A percentile compares a stretch with the other conserved stretches of the same genome.
phyloP scores from a whole-genome alignment of 2,888 invertebrate species.

The Crioceris asparagi region DNA sequence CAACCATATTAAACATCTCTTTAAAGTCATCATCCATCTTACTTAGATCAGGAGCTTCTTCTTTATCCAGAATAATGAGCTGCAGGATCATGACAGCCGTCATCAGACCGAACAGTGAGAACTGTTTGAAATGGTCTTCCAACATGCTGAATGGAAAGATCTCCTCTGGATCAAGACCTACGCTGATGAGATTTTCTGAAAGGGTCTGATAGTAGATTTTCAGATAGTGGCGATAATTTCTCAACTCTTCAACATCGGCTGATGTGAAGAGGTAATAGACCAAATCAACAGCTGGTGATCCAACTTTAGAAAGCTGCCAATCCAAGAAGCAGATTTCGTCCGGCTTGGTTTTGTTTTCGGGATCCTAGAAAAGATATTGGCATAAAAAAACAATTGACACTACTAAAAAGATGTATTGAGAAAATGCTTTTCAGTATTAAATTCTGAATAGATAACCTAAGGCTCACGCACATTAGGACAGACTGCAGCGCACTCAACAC shows the following conservation, averaged over 20 bases:
- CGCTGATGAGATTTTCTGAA: slow-evolving; percentile 14
- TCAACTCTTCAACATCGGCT: slow-evolving; percentile 16
- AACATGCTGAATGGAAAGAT: slow-evolving; percentile 15
- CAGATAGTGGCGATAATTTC: slow-evolving; percentile 19
- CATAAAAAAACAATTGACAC: no score
- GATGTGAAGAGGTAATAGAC: slow-evolving; percentile 22
- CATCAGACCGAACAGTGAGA: slow-evolving; percentile 7
- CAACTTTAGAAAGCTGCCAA: slow-evolving; percentile 22
- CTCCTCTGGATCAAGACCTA: slow-evolving; percentile 19
- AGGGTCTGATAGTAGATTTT: slow-evolving; percentile 22
- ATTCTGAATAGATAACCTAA: no score
- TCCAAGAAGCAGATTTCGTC: slow-evolving; percentile 22
- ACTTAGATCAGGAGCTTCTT: slow-evolving; percentile 11
- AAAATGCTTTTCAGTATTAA: no score
- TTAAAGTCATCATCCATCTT: no score
- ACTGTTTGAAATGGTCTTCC: slow-evolving; percentile 8
- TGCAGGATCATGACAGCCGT: slow-evolving; percentile 10
- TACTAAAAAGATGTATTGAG: no score
- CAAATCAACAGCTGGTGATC: slow-evolving; percentile 22
- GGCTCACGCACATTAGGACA: no score
- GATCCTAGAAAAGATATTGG: no score
- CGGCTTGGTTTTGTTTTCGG: slow-evolving; percentile 14
- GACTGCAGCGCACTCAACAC: no score
- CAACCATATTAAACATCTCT: no score
- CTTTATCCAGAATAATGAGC: slow-evolving; percentile 8